Evolutionary conservation across 2,888 invertebrate genomes (phyloP).

Genomic region (Gortyna flavago): DNA sequence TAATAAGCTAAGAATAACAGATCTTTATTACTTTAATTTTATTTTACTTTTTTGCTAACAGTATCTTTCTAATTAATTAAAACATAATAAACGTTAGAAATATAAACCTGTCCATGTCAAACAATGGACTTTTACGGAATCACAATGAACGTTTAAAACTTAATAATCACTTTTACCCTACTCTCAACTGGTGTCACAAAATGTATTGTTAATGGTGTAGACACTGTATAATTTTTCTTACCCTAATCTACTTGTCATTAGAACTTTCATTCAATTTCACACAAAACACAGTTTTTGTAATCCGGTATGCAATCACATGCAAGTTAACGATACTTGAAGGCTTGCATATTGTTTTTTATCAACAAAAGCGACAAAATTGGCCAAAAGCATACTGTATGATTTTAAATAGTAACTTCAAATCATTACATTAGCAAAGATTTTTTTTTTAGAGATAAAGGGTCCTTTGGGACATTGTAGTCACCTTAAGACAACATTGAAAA

Average conservation of each 20-base stretch:
- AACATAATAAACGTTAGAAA: neutral
- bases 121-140: conserved; percentile 3
- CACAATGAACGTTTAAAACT: conserved; percentile 7
- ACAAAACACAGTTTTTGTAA: neutral
- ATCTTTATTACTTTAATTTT: neutral
- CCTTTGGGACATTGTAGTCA: neutral
- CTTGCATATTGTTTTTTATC: neutral
- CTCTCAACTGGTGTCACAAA: neutral
- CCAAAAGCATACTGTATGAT: neutral
- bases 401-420: neutral
- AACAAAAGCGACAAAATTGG: neutral
- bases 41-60: neutral
- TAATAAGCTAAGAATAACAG: neutral
- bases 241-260: conserved; percentile 35
- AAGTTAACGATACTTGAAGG: neutral
- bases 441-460: neutral
- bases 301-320: neutral
- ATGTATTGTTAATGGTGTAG: neutral
- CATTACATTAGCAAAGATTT: neutral
- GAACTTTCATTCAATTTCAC: conserved; percentile 21
- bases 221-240: conserved; percentile 17
- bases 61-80: neutral
- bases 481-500: neutral
- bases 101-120: neutral
- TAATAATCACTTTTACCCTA: conserved; percentile 40